phyloP scores from a whole-genome alignment of 2,113 vertebrate genomes.

The Sander lucioperca region DNA sequence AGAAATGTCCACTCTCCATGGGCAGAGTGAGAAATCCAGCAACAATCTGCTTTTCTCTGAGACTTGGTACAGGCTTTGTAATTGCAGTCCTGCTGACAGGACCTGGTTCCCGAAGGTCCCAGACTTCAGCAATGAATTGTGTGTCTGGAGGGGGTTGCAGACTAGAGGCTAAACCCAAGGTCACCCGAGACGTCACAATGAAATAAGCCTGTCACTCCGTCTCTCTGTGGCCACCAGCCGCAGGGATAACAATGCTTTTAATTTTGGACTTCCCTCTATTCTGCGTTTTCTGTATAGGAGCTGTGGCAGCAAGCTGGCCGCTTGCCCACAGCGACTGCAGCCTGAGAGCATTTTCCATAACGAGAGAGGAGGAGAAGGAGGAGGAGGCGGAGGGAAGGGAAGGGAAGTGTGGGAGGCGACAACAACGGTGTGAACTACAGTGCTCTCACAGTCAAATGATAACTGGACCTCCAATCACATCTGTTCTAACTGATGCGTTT shows the following conservation, averaged over 20 bases:
- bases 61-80: slow-evolving; percentile 27
- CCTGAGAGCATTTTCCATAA: slow-evolving; percentile 63
- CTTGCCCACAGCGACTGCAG: slow-evolving; percentile 51
- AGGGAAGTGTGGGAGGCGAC: slow-evolving; percentile 58
- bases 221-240: slow-evolving; percentile 39
- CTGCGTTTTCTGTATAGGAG: slow-evolving; percentile 58
- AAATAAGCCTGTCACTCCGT: slow-evolving; percentile 75
- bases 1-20: slow-evolving; percentile 33
- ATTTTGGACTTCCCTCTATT: slow-evolving; percentile 77
- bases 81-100: slow-evolving; percentile 36
- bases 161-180: slow-evolving; percentile 71
- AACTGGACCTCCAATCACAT: slow-evolving; percentile 58
- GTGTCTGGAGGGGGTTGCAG: slow-evolving; percentile 35
- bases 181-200: slow-evolving; percentile 64
- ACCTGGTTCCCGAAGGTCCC: slow-evolving; percentile 23
- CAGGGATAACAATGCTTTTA: slow-evolving; percentile 73
- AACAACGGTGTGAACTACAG: slow-evolving; percentile 58
- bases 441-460: slow-evolving; percentile 64
- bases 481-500: slow-evolving; percentile 19
- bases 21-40: slow-evolving; percentile 8
- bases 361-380: slow-evolving; percentile 15
- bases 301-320: slow-evolving; percentile 45
- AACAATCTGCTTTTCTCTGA: slow-evolving; percentile 9
- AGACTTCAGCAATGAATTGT: slow-evolving; percentile 55
- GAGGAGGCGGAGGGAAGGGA: slow-evolving; percentile 10